Base-by-base conservation (phyloP, 1,140 invertebrate species). In the Artemia franciscana region DNA sequence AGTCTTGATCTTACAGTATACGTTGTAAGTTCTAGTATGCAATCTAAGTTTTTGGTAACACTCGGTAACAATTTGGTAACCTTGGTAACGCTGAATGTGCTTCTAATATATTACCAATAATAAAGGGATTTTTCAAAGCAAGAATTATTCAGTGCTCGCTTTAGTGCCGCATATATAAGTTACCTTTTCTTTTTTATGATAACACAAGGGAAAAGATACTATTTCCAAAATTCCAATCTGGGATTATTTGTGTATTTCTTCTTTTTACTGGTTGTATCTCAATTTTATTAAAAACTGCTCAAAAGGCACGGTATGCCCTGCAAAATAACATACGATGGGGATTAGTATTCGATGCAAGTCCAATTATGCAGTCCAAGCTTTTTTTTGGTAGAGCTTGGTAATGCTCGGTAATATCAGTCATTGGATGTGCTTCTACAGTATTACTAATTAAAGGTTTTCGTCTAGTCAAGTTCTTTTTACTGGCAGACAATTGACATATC, bases 1-100 rank as follows among this genome's bases (percentile, higher is more conserved):
- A n/a, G n/a, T n/a, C n/a, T n/a, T n/a, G n/a, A n/a, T n/a, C n/a
- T n/a, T n/a, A n/a, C n/a, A n/a, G n/a, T n/a, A n/a, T n/a, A n/a
- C n/a, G n/a, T n/a, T n/a, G n/a, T n/a, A n/a, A n/a, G n/a, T n/a
- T n/a, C n/a, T n/a, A n/a, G n/a, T n/a, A n/a, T n/a, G n/a, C n/a
- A 76, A 77, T 23, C 76, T 83, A 24, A 84, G 83, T 68, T 75
- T 80, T 57, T 83, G 82, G 56, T 84, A 84, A 72, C 78, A 80
- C 0, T 80, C 81, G 60, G 72, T 93, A 28, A 71, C 76, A 56
- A 65, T 78, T 77, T 66, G 78, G 21, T 76, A 76, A 57, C 72
- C 80, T 59, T 84, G 85, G 0, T 69, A 83, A 56, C 79, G 88
- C 23, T 95, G 90, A 90, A 83, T 92, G 66, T 78, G 79, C 67